Percentiles rank a stretch among this genome's conserved stretches.
Evolutionary conservation across 2,888 invertebrate species (phyloP).

Genomic region (Orthonychiurus folsomi): DNA sequence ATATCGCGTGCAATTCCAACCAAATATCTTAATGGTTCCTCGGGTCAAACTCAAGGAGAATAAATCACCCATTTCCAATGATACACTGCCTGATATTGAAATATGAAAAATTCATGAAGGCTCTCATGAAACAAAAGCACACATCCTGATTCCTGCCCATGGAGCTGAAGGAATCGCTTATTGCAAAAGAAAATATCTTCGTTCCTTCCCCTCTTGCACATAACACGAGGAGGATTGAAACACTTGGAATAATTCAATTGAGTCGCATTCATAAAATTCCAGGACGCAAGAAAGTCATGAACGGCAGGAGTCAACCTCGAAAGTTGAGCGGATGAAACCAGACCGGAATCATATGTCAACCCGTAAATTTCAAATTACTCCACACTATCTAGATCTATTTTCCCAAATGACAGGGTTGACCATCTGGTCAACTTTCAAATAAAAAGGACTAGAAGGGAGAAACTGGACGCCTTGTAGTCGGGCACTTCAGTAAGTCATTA

Average conservation of each 20-base stretch:
- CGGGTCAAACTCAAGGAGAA: neutral
- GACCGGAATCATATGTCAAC: neutral
- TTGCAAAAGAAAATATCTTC: too few species aligned
- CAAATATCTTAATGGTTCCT: neutral
- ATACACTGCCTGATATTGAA: neutral
- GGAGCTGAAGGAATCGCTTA: too few species aligned
- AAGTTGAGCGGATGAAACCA: neutral
- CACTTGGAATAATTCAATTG: neutral
- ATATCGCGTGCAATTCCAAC: too few species aligned
- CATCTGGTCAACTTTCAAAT: neutral
- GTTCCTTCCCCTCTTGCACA: too few species aligned
- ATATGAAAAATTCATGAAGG: neutral
- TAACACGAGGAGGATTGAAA: neutral
- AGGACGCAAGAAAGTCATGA: neutral
- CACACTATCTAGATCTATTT: neutral
- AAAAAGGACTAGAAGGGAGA: neutral
- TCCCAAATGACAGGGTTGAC: neutral
- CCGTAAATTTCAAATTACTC: neutral
- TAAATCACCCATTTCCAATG: neutral
- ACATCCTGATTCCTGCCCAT: too few species aligned
- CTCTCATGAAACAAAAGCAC: too few species aligned
- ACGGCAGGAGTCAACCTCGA: neutral
- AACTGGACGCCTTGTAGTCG: too few species aligned
- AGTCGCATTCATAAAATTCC: neutral
- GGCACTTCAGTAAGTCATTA: neutral